Conservation (phyloP, 2,888 invertebrate genomes). For the Scelioninae gen. 1 region DNA sequence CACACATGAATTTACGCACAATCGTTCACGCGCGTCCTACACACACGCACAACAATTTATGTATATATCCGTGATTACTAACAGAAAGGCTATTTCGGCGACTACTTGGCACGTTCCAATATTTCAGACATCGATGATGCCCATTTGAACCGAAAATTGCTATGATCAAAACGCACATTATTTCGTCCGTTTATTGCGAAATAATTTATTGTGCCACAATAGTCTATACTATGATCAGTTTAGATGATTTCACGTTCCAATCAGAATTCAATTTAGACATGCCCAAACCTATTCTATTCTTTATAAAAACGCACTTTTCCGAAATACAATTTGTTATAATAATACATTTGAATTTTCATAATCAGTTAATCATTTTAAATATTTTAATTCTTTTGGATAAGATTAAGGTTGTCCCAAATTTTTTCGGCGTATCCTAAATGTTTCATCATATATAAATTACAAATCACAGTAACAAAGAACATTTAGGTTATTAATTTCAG, state of each 20-base stretch:
- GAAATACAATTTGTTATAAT: too few relatives aligned
- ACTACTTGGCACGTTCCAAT: slow-evolving; percentile 52
- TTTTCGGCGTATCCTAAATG: too few relatives aligned
- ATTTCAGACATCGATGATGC: slow-evolving; percentile 53
- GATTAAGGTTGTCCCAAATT: too few relatives aligned
- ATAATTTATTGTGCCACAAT: slow-evolving; percentile 5
- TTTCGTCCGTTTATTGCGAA: slow-evolving; percentile 19
- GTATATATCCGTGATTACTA: slow-evolving; percentile 41
- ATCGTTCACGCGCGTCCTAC: slow-evolving; percentile 58
- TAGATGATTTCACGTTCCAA: not conserved
- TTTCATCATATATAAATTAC: too few relatives aligned
- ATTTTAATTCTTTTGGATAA: too few relatives aligned
- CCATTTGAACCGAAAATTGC: slow-evolving; percentile 48
- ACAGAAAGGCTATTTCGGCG: slow-evolving; percentile 46
- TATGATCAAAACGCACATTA: slow-evolving; percentile 23
- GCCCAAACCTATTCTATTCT: too few relatives aligned
- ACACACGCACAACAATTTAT: slow-evolving; percentile 45
- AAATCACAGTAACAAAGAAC: too few relatives aligned
- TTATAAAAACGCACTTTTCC: too few relatives aligned
- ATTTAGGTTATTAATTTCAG: too few relatives aligned
- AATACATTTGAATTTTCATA: too few relatives aligned
- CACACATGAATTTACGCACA: slow-evolving; percentile 65
- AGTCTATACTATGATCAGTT: not conserved
- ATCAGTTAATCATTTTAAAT: too few relatives aligned
- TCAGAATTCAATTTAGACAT: not conserved